Percentiles rank a stretch among this genome's conserved stretches.
Evolutionary conservation across 2,113 vertebrate species (phyloP).

Genomic region (Zapus hudsonius): DNA sequence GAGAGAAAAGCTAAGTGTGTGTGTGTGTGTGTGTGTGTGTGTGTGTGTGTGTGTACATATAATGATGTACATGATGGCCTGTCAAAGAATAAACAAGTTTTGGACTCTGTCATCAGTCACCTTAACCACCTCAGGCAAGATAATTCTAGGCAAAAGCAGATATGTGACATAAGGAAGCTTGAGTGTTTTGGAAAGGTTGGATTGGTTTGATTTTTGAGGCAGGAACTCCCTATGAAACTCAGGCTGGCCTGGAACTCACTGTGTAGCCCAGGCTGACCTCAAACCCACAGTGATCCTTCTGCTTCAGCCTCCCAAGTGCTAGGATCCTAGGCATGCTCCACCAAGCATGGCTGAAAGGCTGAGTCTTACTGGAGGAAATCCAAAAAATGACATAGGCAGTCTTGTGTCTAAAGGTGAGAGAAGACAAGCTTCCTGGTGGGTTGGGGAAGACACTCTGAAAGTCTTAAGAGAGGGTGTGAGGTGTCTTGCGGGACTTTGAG

Average conservation of each 20-base stretch:
- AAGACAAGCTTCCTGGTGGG: background rate
- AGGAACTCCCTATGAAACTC: too few relatives aligned
- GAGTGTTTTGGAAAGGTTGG: background rate
- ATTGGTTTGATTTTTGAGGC: too few relatives aligned
- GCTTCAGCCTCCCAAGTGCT: background rate
- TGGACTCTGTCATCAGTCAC: background rate
- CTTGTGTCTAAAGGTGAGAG: constrained; percentile 33
- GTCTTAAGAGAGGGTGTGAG: background rate
- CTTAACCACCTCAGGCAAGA: constrained; percentile 11
- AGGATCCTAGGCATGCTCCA: too few relatives aligned
- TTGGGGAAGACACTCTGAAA: background rate
- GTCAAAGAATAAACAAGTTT: background rate
- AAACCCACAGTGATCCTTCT: background rate
- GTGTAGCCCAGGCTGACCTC: background rate
- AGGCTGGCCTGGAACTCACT: too few relatives aligned
- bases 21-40: too few relatives aligned
- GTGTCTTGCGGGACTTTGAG: background rate
- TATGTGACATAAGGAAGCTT: background rate
- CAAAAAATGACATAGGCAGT: background rate
- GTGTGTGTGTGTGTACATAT: too few relatives aligned
- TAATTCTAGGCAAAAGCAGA: background rate
- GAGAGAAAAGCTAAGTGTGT: background rate
- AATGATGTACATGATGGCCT: background rate
- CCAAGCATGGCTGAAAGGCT: background rate
- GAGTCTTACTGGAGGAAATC: background rate